Evolutionary conservation across 2,797 vertebrate genomes (phyloP), one percentile per base, ranked within the genome.

Genomic region (Esox lucius): DNA sequence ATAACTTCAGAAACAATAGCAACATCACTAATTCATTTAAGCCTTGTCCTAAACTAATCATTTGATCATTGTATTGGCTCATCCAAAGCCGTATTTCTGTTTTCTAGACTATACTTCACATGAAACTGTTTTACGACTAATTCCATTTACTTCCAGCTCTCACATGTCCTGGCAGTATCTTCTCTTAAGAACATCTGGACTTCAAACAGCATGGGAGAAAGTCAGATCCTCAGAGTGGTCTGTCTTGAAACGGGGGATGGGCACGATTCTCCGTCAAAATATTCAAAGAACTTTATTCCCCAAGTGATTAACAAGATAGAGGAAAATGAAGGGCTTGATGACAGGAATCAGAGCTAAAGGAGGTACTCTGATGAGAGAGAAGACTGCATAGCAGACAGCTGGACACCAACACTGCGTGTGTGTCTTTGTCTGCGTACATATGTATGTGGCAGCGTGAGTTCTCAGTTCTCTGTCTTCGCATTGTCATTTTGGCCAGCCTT

Each of bases 211-310:
- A 89, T 85, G 66, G 75, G 77, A 75, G 83, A 90, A 81, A 76
- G 86, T 15, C 68, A 70, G 71, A 86, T 80, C 78, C 84, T 82
- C 78, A 71, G 33, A 75, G 76, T 84, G 84, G 73, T 80, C 59
- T 82, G 81, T 86, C 81, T 88, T 76, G 82, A 85, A 31, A 79
- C 88, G 78, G 78, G 73, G 91, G 91, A 92, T 92, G 91, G 91
- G 90, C 92, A 92, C 93, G 93, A 92, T 91, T 92, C 89, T 86
- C 91, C 92, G 91, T 93, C 87, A 86, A 61, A n/a, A 75, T 85
- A 94, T 94, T 95, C 91, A 95, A 94, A 95, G 94, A 56, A 42
- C 82, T 85, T 88, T 90, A 88, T 90, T 93, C 83, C 82, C 87
- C 78, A 91, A 85, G 84, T 92, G 91, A 95, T 94, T 93, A 93